Evolutionary conservation across 2,113 vertebrate species (phyloP).

Genomic region (Aplodontia rufa): DNA sequence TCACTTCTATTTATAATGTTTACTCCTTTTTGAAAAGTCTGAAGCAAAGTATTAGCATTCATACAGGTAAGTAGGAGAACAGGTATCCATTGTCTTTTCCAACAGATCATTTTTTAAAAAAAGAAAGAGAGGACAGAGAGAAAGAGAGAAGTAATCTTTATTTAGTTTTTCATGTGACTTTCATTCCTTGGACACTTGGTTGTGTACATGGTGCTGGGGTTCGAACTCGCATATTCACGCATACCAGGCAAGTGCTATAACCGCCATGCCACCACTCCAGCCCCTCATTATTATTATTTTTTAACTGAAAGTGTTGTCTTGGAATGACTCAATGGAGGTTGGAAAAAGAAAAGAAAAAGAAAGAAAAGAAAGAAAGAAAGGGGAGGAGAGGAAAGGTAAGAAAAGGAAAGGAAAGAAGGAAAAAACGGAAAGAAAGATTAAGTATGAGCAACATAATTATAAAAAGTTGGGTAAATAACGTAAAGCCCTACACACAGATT

Average conservation of each 20-base stretch:
- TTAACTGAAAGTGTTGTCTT: conserved; percentile 24
- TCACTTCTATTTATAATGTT: neutral
- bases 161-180: too few relatives aligned
- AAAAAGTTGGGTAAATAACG: conserved; percentile 39
- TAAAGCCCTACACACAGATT: conserved; percentile 1
- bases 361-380: neutral
- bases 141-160: too few relatives aligned
- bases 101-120: conserved; percentile 25
- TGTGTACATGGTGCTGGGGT: too few relatives aligned
- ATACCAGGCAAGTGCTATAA: too few relatives aligned
- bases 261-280: too few relatives aligned
- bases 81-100: neutral
- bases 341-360: neutral
- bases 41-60: neutral
- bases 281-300: neutral
- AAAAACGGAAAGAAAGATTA: neutral
- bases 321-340: neutral
- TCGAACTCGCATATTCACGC: too few relatives aligned
- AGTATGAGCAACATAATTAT: neutral
- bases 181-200: too few relatives aligned
- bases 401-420: neutral
- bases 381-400: too few relatives aligned
- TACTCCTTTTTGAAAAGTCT: conserved; percentile 36
- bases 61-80: neutral
- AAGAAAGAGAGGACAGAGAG: too few relatives aligned